Base-by-base conservation (phyloP, 2,797 vertebrate genomes). In the Iguana delicatissima region DNA sequence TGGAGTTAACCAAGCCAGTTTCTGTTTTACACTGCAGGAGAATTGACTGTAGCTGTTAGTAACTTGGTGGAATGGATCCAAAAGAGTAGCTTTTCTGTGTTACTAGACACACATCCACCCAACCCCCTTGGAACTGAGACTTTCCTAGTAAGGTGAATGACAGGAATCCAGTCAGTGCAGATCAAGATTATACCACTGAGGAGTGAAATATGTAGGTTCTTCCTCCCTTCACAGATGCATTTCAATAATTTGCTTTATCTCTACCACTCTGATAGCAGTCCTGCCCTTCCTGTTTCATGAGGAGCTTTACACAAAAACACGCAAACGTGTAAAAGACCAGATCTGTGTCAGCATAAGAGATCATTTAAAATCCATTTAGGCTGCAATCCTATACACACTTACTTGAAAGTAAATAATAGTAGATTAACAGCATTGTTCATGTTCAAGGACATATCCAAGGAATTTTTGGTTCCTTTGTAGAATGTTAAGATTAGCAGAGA, bases 401-500 rank as follows among this genome's bases (percentile, higher is more conserved):
- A 32, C 32, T 20, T 76, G 74, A 38, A 38, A 38, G n/a, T 38
- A 13, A 77, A 38, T 1, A 42, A 46, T 38, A 59, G 22, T 8
- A 72, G 35, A 55, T 88, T 57, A 81, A 73, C 20, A 72, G 6
- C 64, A 32, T 57, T 80, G 77, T 86, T n/a, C 77, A 32, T 73
- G 46, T 52, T 87, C 83, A 18, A 18, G 0, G 12, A 10, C 6
- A 89, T 92, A 88, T 84, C 80, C 62, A 86, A 88, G 69, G 46
- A 85, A 79, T n/a, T 55, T 89, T 91, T 85, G 73, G n/a, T 38
- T n/a, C 20, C 46, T 93, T 86, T 69, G 6, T 42, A 84, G 42
- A 42, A 86, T 74, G 46, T 10, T 32, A 35, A 84, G 59, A 38
- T 38, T 79, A 46, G 22, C 14, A 20, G 64, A 57, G n/a, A 69